Evolutionary conservation across 2,888 invertebrate genomes (phyloP).

Genomic region (Agrilus mali): DNA sequence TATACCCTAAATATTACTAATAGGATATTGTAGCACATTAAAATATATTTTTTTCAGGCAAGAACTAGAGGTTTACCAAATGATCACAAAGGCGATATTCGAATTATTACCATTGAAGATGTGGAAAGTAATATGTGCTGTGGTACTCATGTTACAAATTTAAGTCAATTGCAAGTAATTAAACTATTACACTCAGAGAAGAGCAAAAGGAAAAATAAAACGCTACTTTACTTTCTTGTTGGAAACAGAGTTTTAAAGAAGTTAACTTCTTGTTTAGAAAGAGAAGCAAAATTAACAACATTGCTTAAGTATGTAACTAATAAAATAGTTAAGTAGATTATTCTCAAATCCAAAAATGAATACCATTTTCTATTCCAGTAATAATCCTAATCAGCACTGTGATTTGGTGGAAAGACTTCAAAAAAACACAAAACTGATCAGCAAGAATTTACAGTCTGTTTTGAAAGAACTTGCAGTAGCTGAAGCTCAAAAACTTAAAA

Average conservation of each 20-base stretch:
- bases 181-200: constrained; percentile 59
- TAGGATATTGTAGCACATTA: constrained; percentile 3
- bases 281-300: constrained; percentile 54
- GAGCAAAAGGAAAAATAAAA: constrained; percentile 54
- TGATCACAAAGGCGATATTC: constrained; percentile 62
- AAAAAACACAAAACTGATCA: constrained; percentile 48
- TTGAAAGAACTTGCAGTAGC: constrained; percentile 55
- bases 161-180: constrained; percentile 54
- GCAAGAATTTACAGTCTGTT: constrained; percentile 51
- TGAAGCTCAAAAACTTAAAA: constrained; percentile 51
- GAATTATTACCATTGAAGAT: constrained; percentile 64
- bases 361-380: constrained; percentile 37
- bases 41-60: constrained; percentile 33
- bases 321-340: background rate
- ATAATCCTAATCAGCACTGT: constrained; percentile 55
- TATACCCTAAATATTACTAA: background rate
- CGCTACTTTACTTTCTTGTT: constrained; percentile 54
- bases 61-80: constrained; percentile 63
- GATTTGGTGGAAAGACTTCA: constrained; percentile 64
- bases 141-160: constrained; percentile 72
- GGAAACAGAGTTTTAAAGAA: constrained; percentile 55
- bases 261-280: constrained; percentile 46
- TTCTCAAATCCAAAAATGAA: no score
- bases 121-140: constrained; percentile 78
- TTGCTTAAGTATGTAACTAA: constrained; percentile 60